A percentile compares a stretch with the other conserved stretches of the same genome.
phyloP scores from a whole-genome alignment of 2,888 invertebrate genomes.

The Drosophila mimica region DNA sequence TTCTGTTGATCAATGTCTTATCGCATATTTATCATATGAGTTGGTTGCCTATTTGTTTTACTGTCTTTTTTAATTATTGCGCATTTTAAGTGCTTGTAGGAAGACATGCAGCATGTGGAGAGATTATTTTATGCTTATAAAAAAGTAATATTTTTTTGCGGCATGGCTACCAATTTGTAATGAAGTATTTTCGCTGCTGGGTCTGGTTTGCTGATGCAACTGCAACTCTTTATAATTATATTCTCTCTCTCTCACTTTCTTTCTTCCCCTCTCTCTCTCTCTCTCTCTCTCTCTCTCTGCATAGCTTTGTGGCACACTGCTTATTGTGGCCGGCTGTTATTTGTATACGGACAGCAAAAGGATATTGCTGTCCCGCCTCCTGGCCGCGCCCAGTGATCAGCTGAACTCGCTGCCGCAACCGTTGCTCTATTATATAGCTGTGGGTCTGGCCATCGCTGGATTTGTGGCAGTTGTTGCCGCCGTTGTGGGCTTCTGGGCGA shows the following conservation, averaged over 20 bases:
- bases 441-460: slow-evolving; percentile 89
- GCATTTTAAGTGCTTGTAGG: no score
- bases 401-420: slow-evolving; percentile 88
- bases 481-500: slow-evolving; percentile 93
- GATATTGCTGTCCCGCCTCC: slow-evolving; percentile 89
- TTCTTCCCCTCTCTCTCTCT: neutral
- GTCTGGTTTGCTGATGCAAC: neutral
- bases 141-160: no score
- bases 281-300: slow-evolving; percentile 14
- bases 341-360: slow-evolving; percentile 90
- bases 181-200: neutral
- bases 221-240: neutral
- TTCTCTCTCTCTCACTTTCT: neutral
- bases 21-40: no score
- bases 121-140: no score
- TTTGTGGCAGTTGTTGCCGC: slow-evolving; percentile 89
- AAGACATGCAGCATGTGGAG: no score
- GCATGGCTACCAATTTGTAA: no score
- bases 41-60: no score
- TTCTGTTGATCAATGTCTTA: no score
- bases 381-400: slow-evolving; percentile 87
- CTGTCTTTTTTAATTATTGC: no score
- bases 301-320: slow-evolving; percentile 90
- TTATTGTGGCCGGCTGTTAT: slow-evolving; percentile 90
- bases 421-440: slow-evolving; percentile 91